Percentiles rank a stretch among this genome's conserved stretches.
Conservation (phyloP, 2,888 invertebrate genomes). For the Netelia fuscicornis region DNA sequence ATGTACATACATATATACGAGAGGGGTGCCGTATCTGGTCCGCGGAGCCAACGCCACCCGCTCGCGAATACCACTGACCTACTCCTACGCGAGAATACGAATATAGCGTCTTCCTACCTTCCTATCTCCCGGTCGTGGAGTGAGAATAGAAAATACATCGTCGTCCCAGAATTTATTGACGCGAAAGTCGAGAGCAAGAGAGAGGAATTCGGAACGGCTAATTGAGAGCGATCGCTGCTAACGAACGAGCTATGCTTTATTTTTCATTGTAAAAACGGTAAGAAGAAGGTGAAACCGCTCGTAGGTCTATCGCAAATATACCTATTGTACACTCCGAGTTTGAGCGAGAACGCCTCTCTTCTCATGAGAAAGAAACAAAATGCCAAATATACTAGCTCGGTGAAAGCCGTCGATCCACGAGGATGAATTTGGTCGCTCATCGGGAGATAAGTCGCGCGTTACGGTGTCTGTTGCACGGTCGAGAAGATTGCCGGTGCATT, state of each 20-base stretch:
- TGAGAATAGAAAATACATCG: conserved; percentile 24
- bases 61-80: conserved; percentile 69
- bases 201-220: conserved; percentile 58
- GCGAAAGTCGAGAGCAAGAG: not conserved
- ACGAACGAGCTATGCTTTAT: not conserved
- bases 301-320: not conserved
- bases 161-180: conserved; percentile 45
- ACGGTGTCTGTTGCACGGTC: too few relatives aligned
- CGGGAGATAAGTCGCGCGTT: too few relatives aligned
- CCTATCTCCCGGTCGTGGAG: conserved; percentile 1
- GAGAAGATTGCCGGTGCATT: conserved; percentile 48
- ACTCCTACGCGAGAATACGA: conserved; percentile 67
- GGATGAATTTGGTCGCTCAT: too few relatives aligned
- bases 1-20: conserved; percentile 1
- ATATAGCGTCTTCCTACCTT: conserved; percentile 41
- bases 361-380: too few relatives aligned
- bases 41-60: conserved; percentile 45
- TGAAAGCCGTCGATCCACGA: too few relatives aligned
- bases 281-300: too few relatives aligned
- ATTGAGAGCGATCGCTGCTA: conserved; percentile 59
- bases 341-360: too few relatives aligned
- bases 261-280: too few relatives aligned
- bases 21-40: not conserved
- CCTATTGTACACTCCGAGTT: not conserved
- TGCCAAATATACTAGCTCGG: too few relatives aligned